phyloP scores from a whole-genome alignment of 2,888 invertebrate species.

The Tanypteryx hageni region DNA sequence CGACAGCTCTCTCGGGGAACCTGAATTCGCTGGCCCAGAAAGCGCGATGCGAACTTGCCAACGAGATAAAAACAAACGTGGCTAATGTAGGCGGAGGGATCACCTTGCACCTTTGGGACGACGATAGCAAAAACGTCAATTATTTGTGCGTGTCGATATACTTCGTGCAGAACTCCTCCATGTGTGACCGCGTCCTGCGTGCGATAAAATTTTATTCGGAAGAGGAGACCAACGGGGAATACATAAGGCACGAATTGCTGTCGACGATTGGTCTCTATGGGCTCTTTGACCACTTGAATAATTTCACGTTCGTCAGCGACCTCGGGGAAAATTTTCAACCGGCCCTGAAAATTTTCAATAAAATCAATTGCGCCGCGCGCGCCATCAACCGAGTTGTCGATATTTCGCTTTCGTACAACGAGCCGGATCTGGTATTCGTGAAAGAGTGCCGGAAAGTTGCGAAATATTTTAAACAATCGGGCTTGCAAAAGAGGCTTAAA shows the following conservation, averaged over 20 bases:
- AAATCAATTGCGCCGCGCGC: not conserved
- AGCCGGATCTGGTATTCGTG: not conserved
- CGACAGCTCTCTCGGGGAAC: not conserved
- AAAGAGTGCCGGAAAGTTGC: not conserved
- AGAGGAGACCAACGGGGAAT: not conserved
- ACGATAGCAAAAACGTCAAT: not conserved
- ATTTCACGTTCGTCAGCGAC: not conserved
- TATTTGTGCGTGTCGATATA: not conserved
- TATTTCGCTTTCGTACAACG: not conserved
- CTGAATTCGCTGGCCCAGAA: not conserved
- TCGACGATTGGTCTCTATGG: not conserved
- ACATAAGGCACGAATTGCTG: not conserved
- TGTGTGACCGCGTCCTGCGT: not conserved
- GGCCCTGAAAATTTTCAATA: not conserved
- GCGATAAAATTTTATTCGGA: not conserved
- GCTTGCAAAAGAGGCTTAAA: not conserved
- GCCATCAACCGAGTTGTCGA: not conserved
- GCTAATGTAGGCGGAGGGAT: not conserved
- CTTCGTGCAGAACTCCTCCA: not conserved
- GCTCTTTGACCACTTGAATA: not conserved
- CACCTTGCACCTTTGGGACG: not conserved
- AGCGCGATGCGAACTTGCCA: not conserved
- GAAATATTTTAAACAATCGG: not conserved
- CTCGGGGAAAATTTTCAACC: not conserved
- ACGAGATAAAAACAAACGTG: not conserved